Conservation (phyloP, 2,888 invertebrate genomes). For the Erebia palarica region DNA sequence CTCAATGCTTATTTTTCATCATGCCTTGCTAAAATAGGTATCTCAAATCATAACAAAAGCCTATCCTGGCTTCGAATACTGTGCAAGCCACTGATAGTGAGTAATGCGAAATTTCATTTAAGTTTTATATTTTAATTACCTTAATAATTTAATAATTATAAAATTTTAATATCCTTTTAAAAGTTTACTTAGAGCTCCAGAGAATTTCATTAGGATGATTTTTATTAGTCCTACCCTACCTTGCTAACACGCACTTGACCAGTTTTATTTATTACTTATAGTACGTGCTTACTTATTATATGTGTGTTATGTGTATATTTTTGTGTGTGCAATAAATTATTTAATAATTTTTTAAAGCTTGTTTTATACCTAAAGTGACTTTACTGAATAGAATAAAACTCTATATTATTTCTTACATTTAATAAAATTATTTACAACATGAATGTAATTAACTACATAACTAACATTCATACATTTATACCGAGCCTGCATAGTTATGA, state of each 20-base stretch:
- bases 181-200: no score
- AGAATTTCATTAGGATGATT: no score
- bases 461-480: conserved; percentile 37
- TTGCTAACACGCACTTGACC: no score
- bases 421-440: conserved; percentile 71
- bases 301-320: not conserved
- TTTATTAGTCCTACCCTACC: no score
- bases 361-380: conserved; percentile 1
- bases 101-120: not conserved
- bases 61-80: no score
- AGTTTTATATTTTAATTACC: not conserved
- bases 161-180: not conserved
- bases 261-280: conserved; percentile 7
- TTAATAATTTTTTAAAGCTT: conserved; percentile 10
- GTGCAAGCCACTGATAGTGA: not conserved
- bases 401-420: conserved; percentile 48
- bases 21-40: no score
- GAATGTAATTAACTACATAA: conserved; percentile 38
- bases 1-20: no score
- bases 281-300: conserved; percentile 5
- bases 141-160: no score
- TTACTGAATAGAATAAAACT: conserved; percentile 45
- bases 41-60: no score
- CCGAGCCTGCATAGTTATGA: conserved; percentile 30
- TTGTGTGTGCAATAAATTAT: conserved; percentile 24